Base-by-base conservation (phyloP, 2,113 vertebrate species). In the Tricholaema leucomelas region DNA sequence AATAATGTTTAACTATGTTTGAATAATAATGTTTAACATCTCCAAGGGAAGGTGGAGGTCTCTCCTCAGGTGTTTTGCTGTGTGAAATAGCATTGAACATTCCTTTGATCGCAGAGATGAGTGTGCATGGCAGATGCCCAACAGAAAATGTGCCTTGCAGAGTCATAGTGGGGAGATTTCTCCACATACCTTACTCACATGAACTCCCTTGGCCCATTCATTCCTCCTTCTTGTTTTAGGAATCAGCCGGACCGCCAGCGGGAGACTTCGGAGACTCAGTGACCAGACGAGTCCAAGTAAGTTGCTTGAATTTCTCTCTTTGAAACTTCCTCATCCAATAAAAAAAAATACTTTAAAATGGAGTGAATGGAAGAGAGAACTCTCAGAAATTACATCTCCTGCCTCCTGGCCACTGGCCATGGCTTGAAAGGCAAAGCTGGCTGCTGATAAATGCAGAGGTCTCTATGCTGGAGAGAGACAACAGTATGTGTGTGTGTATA, bases 231-330 rank as follows among this genome's bases (percentile, higher is more conserved):
- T 95, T 75, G 60, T 65, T 52, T 13, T 74, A 98, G 98, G 97
- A 69, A 95, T 96, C 92, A 82, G 89, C 9, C 91, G 95, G 96
- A 97, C 96, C 67, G 96, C 97, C 89, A 97, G 97, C 1, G 91
- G 97, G 79, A 97, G 96, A 89, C 96, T 97, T 72, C 96, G 93
- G 94, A 96, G 87, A 69, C 92, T 97, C 44, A 97, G 96, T 1
- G 97, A 98, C 61, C 81, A 94, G 12, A 73, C 87, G 0, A 97
- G 97, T 65, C 96, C 96, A 1, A 97, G 98, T 98, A 95, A 96
- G 98, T 78, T 67, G 28, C 44, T 19, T 3, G 30, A 15, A 80
- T 44, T 30, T 28, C 25, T 67, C 28, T 36, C 46, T 72, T 28
- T 60, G 72, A 63, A 66, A 40, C 31, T 17, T 78, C 38, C 8